These are phyloP conservation scores for Hemistola chrysoprasaria DNA, from an alignment of 2,888 invertebrate genomes.

Conservation along the genomic window DNA sequence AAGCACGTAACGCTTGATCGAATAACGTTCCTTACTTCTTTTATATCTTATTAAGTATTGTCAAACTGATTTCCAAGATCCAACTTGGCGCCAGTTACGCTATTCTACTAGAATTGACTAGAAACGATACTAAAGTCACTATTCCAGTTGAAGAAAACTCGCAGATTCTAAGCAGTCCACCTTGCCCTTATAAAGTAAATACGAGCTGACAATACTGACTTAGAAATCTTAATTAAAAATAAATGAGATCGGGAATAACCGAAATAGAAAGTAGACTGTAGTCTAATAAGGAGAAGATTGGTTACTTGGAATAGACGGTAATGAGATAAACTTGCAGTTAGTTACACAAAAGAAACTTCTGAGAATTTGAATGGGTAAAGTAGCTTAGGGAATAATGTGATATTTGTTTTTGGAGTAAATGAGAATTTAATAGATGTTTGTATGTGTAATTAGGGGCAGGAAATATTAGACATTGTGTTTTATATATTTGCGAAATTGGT, in stretches of 20 bases:
- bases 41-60: slow-evolving; percentile 50
- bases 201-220: slow-evolving; percentile 24
- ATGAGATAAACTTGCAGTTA: slow-evolving; percentile 7
- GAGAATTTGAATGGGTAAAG: slow-evolving; percentile 6
- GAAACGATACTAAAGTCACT: slow-evolving; percentile 4
- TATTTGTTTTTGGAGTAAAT: too few species aligned
- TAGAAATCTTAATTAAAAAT: slow-evolving; percentile 29
- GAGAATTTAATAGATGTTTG: too few species aligned
- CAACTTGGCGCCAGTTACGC: slow-evolving; percentile 46
- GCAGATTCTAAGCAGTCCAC: slow-evolving; percentile 22
- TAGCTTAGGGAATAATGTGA: slow-evolving; percentile 1
- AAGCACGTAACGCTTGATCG: slow-evolving; percentile 67
- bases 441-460: too few species aligned
- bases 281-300: slow-evolving; percentile 25
- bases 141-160: slow-evolving; percentile 19
- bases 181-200: slow-evolving; percentile 26
- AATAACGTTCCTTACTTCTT: slow-evolving; percentile 50
- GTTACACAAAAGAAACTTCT: slow-evolving; percentile 17
- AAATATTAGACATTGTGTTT: too few species aligned
- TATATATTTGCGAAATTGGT: too few species aligned
- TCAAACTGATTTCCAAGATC: slow-evolving; percentile 57
- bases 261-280: slow-evolving; percentile 25
- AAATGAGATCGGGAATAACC: slow-evolving; percentile 26
- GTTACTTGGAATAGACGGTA: slow-evolving; percentile 8
- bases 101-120: slow-evolving; percentile 41